Percentiles rank a stretch among this genome's conserved stretches.
These are phyloP conservation scores for Oreochromis tanganicae DNA, from an alignment of 2,113 vertebrate genomes.

Conservation along the genomic window DNA sequence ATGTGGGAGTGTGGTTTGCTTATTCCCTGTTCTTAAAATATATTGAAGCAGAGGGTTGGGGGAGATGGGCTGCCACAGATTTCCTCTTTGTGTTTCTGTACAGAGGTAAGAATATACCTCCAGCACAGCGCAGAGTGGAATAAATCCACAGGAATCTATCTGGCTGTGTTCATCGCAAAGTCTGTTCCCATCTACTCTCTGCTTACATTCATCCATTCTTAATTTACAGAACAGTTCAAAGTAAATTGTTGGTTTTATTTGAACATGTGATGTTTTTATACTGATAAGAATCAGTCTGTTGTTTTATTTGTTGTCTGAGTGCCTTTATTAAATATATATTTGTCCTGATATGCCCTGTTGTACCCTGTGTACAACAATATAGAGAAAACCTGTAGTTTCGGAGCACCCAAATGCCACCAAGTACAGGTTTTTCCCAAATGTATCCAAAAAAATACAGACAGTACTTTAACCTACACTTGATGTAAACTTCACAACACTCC, in stretches of 20 bases:
- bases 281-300: neutral
- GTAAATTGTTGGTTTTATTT: neutral
- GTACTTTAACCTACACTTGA: neutral
- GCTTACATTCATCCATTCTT: neutral
- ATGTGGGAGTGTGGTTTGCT: conserved; percentile 1
- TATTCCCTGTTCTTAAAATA: conserved; percentile 13
- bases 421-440: neutral
- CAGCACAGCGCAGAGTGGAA: neutral
- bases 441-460: neutral
- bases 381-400: neutral
- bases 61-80: neutral
- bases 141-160: neutral
- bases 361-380: neutral
- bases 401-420: neutral
- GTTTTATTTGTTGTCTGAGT: neutral
- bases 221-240: neutral
- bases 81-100: conserved; percentile 1
- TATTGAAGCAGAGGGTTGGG: neutral
- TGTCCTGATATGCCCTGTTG: neutral
- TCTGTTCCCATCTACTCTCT: neutral
- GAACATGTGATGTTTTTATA: neutral
- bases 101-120: neutral
- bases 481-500: neutral
- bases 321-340: neutral
- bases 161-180: neutral